Evolutionary conservation across 2,797 vertebrate genomes (phyloP), one percentile per base, ranked within the genome.

Genomic region (Malurus leucopterus): DNA sequence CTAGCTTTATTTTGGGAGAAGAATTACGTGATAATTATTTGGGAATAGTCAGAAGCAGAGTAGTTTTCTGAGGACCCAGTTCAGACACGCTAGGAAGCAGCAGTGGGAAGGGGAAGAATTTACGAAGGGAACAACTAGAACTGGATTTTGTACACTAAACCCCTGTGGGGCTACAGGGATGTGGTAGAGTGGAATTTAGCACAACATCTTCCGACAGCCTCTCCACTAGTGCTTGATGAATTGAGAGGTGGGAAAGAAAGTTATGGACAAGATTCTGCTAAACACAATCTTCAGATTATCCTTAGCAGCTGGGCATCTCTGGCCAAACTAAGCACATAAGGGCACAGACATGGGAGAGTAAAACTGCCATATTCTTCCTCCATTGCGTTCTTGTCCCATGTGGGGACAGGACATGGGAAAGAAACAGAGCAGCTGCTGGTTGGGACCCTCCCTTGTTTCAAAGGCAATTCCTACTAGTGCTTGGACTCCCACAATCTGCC

Each of bases 1-100:
- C 89, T 93, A 75, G 70, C 30, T 29, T 91, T 92, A 93, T 93
- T 95, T 91, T 78, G 77, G 76, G 93, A 89, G 68, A 85, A 92
- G 79, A 87, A 93, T 89, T 90, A 78, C 7, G 4, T 24, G 77
- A 64, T 93, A 93, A 94, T 91, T 91, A 88, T 89, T 93, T 70
- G 76, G 53, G 87, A 93, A 95, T 26, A 78, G 64, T 84, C 87
- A 93, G 89, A 94, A 91, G 79, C 63, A 72, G 53, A 77, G 76
- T 67, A 0, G 6, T 89, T 63, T 92, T 88, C 90, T 53, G 75
- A 87, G 36, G 65, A 89, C 80, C 36, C 85, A 88, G 84, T 90
- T 84, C 63, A 92, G 92, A 89, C 84, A 89, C 6, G 84, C 67
- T 78, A 34, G 30, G 49, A 62, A 65, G 34, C 26, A 15, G 6